Conservation (phyloP, 2,797 vertebrate species). For the Oryzias sinensis region DNA sequence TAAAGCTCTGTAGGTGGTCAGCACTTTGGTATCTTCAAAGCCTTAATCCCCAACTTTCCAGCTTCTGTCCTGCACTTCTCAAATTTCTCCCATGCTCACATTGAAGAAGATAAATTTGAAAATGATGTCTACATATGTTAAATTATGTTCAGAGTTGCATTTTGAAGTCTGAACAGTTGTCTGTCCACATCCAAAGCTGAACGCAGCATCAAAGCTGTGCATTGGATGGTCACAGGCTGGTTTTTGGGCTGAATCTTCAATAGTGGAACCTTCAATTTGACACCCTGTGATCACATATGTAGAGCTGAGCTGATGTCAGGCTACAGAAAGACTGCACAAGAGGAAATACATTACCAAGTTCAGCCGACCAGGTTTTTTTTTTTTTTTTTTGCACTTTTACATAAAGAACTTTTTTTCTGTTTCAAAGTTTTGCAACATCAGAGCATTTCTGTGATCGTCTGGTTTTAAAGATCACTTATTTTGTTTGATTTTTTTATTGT, state of each 20-base stretch:
- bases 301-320: slow-evolving; percentile 1
- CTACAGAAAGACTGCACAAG: neutral
- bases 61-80: slow-evolving; percentile 40
- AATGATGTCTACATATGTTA: slow-evolving; percentile 38
- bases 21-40: slow-evolving; percentile 58
- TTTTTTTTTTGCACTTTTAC: neutral
- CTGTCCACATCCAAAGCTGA: slow-evolving; percentile 23
- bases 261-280: slow-evolving; percentile 8
- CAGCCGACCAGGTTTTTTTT: too few relatives aligned
- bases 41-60: slow-evolving; percentile 55
- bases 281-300: neutral
- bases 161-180: slow-evolving; percentile 40
- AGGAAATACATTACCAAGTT: neutral
- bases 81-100: slow-evolving; percentile 36
- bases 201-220: slow-evolving; percentile 16
- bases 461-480: neutral
- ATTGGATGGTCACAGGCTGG: neutral
- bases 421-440: neutral
- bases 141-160: slow-evolving; percentile 48
- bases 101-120: slow-evolving; percentile 39
- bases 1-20: slow-evolving; percentile 39
- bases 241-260: slow-evolving; percentile 6
- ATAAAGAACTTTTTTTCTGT: neutral
- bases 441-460: neutral
- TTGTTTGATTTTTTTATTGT: neutral